Evolutionary conservation across 2,797 vertebrate genomes (phyloP), one percentile per base, ranked within the genome.

Genomic region (Loriculus beryllinus): DNA sequence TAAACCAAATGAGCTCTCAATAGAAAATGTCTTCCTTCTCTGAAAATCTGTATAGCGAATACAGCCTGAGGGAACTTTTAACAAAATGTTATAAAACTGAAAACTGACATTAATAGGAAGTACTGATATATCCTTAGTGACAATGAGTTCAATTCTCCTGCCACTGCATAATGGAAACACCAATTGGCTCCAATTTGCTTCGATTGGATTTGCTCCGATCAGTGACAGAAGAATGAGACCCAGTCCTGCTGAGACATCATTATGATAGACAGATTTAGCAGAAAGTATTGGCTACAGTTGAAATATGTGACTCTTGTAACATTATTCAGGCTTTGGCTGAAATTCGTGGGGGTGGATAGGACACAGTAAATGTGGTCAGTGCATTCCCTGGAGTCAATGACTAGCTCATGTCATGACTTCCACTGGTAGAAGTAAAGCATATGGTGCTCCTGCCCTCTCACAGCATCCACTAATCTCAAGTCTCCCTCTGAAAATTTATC

Each of bases 21-120:
- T 88, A 91, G 95, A 93, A 84, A 95, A 94, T 60, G 94, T 92
- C 95, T 97, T 94, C 86, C 94, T 92, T 31, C 67, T 95, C 93
- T 94, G 72, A 96, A 97, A 97, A 96, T 92, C 90, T 95, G 92
- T 96, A 83, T 93, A 94, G 96, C 52, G 80, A 97, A 97, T 97
- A 97, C 88, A 97, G 96, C 97, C 96, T 70, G 13, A 96, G 96
- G 96, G 96, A 96, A 95, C 96, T 97, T 97, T 97, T 95, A 97
- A 96, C 96, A 97, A 97, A 96, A 97, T 92, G 94, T 97, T 95
- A 92, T 86, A 93, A 95, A 96, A 97, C 96, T 97, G 95, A 96
- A 97, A 97, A 95, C 90, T 96, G 96, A 97, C 97, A 96, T 97
- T 98, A 97, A 97, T 97, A 96, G 95, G 88, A 97, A 97, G 95